Evolutionary conservation across 2,888 invertebrate genomes (phyloP).

Genomic region (Caradrina kadenii): DNA sequence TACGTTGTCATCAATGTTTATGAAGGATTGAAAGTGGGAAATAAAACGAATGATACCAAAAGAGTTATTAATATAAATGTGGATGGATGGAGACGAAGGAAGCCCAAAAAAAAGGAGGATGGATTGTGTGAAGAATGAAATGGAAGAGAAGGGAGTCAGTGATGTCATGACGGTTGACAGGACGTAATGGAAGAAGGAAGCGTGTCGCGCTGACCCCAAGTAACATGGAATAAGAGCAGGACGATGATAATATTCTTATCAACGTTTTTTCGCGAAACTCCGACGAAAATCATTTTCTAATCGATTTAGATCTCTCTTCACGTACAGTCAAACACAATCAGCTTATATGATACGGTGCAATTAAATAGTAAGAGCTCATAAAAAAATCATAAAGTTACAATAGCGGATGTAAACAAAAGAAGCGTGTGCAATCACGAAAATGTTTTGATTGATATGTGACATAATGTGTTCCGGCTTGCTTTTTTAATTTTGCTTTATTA

Average conservation of each 20-base stretch:
- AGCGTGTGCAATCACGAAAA: constrained; percentile 19
- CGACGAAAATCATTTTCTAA: neutral
- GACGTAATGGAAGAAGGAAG: no score
- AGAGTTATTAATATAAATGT: no score
- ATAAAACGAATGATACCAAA: no score
- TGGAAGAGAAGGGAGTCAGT: no score
- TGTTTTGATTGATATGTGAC: constrained; percentile 38
- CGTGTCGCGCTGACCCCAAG: no score
- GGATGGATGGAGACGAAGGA: no score
- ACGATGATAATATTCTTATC: neutral
- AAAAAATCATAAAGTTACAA: constrained; percentile 36
- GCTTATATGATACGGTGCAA: constrained; percentile 24
- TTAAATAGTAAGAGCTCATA: constrained; percentile 30
- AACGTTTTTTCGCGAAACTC: neutral
- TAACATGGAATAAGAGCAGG: no score
- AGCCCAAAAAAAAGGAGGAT: no score
- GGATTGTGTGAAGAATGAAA: no score
- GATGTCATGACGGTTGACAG: no score
- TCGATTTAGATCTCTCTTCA: constrained; percentile 4
- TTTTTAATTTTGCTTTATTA: constrained; percentile 32
- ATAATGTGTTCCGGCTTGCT: constrained; percentile 35
- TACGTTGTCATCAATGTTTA: neutral
- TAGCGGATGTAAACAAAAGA: constrained; percentile 31
- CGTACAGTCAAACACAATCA: constrained; percentile 16
- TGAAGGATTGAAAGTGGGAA: no score